A percentile compares a stretch with the other conserved stretches of the same genome.
Evolutionary conservation across 2,113 vertebrate genomes (phyloP).

Genomic region (Vanacampus margaritifer): DNA sequence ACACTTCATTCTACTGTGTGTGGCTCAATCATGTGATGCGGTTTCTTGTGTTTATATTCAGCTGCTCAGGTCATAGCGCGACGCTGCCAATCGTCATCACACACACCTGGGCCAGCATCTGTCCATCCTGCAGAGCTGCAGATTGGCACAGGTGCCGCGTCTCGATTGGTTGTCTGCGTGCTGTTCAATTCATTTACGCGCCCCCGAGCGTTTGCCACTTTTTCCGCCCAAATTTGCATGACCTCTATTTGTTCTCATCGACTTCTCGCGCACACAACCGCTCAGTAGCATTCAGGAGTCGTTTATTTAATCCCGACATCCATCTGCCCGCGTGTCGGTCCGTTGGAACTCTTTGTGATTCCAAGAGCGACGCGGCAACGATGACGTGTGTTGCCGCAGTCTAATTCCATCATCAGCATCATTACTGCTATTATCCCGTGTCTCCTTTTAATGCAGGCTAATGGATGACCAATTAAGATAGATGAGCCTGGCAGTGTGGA

Average conservation of each 20-base stretch:
- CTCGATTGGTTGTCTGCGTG: conserved; percentile 45
- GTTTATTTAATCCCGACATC: conserved; percentile 33
- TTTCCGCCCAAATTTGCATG: conserved; percentile 3
- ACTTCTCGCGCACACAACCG: conserved; percentile 7
- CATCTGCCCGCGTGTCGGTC: conserved; percentile 44
- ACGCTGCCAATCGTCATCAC: conserved; percentile 59
- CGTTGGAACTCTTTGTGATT: conserved; percentile 58
- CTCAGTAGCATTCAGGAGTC: conserved; percentile 7
- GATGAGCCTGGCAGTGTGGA: conserved; percentile 76
- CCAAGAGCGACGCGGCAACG: conserved; percentile 49
- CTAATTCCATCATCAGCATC: conserved; percentile 77
- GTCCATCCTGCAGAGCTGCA: conserved; percentile 55
- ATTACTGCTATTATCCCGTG: conserved; percentile 78
- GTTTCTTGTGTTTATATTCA: conserved; percentile 42
- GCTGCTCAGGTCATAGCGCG: conserved; percentile 49
- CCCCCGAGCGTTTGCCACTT: conserved; percentile 23
- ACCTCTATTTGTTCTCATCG: neutral
- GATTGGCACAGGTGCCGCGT: conserved; percentile 65
- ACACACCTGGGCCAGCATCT: conserved; percentile 73
- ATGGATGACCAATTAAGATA: conserved; percentile 82
- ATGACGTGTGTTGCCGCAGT: conserved; percentile 66
- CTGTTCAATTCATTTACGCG: conserved; percentile 37
- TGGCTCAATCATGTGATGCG: conserved; percentile 40
- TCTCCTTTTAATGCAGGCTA: conserved; percentile 78
- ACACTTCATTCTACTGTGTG: conserved; percentile 24